Conservation (phyloP, 2,797 vertebrate genomes). For the Eupleurogrammus muticus region DNA sequence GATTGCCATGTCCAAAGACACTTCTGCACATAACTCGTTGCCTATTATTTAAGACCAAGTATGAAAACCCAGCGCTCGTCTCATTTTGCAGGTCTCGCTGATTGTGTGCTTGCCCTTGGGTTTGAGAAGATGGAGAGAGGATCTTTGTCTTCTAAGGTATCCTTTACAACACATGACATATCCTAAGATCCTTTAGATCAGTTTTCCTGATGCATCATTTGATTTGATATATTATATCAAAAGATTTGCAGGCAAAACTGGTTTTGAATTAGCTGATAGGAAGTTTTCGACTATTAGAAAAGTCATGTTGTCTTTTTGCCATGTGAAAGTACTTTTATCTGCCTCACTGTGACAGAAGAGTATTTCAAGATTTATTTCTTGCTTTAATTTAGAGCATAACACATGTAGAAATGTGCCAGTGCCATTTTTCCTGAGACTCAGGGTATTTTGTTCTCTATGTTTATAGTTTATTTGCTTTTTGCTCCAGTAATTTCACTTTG, state of each 20-base stretch:
- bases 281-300: no score
- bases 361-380: background rate
- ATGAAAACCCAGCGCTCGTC: background rate
- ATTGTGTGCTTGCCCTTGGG: constrained; percentile 94
- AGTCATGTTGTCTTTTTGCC: no score
- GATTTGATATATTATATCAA: no score
- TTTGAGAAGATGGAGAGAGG: constrained; percentile 97
- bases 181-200: no score
- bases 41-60: background rate
- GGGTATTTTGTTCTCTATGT: background rate
- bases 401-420: background rate
- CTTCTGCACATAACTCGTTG: background rate
- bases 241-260: background rate
- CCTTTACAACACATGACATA: no score
- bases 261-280: background rate
- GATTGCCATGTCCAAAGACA: background rate
- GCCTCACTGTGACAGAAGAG: background rate
- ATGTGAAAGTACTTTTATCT: no score
- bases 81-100: constrained; percentile 85
- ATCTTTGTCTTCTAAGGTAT: constrained; percentile 83
- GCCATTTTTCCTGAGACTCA: background rate
- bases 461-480: background rate
- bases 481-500: background rate
- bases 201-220: no score
- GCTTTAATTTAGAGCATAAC: background rate